Base-by-base conservation (phyloP, 2,797 vertebrate genomes). In the Clarias platycephalus region DNA sequence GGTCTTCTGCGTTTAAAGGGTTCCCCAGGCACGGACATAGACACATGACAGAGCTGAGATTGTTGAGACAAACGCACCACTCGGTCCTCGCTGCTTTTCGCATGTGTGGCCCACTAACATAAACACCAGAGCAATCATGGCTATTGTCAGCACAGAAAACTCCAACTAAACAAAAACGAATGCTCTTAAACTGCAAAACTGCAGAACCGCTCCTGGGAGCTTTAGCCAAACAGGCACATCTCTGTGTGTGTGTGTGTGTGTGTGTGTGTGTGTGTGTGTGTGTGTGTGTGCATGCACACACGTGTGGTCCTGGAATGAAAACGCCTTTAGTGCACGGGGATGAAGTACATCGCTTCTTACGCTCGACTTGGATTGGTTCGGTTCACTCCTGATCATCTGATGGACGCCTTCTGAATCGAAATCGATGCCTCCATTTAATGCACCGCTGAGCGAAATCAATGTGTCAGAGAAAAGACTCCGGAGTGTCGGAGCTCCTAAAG, bases 381-480 rank as follows among this genome's bases (percentile, higher is more conserved):
- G 37, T 49, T 85, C 62, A 24, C 79, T 82, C 37, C 31, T 12
- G 28, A 81, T 58, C 44, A 20, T 72, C n/a, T 72, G 78, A 85
- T 85, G 60, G 62, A 85, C 66, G 70, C 10, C 28, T 44, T 37
- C 67, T 8, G 58, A 72, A 63, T 57, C 70, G 24, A 81, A 85
- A 81, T 85, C 84, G 26, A 85, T 85, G 44, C 31, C 58, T 81
- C 44, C 44, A 81, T 85, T 85, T 68, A 81, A 24, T 24, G n/a
- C 44, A 37, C 40, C 31, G 40, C 60, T 55, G 67, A 74, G 62
- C 58, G 72, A 74, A 84, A 84, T 84, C 83, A 40, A 64, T 66
- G 70, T 1, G 58, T 74, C 83, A 34, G 40, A 12, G 26, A 80
- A 55, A 80, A 80, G 37, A 60, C 62, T 53, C 26, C 18, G 37